phyloP scores from a whole-genome alignment of 1,140 invertebrate genomes.

The Chironomus striatipennis region DNA sequence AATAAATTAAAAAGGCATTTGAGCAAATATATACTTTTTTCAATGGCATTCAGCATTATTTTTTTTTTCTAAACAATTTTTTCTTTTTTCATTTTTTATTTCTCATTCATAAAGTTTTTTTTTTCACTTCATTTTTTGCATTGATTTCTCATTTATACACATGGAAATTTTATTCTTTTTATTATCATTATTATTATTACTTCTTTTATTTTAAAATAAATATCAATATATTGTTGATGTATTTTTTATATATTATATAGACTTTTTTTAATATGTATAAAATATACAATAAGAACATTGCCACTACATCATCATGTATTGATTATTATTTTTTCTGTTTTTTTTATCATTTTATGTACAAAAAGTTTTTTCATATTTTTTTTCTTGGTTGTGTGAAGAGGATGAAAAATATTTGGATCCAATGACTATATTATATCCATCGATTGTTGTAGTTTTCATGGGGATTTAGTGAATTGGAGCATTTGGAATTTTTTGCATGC shows the following conservation, averaged over 20 bases:
- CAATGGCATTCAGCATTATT: background rate
- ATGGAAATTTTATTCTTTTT: background rate
- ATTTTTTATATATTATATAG: background rate
- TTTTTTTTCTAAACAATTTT: conserved; percentile 14
- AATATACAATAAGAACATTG: background rate
- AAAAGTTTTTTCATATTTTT: too few relatives aligned
- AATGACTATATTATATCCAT: too few relatives aligned
- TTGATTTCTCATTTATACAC: background rate
- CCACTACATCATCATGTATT: background rate
- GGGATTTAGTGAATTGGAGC: too few relatives aligned
- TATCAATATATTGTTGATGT: conserved; percentile 7
- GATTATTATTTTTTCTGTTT: too few relatives aligned
- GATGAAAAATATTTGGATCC: too few relatives aligned
- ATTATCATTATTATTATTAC: conserved; percentile 8
- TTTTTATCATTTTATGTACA: too few relatives aligned
- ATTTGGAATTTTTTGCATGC: too few relatives aligned
- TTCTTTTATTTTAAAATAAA: background rate
- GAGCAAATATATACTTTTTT: background rate
- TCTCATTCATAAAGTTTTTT: background rate
- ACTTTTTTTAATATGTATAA: background rate
- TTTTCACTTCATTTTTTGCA: background rate
- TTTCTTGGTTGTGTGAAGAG: too few relatives aligned
- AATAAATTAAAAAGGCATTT: too few relatives aligned
- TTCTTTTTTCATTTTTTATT: background rate
- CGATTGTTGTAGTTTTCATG: too few relatives aligned